Conservation (phyloP, 2,888 invertebrate genomes). For the Amphiduros pacificus region DNA sequence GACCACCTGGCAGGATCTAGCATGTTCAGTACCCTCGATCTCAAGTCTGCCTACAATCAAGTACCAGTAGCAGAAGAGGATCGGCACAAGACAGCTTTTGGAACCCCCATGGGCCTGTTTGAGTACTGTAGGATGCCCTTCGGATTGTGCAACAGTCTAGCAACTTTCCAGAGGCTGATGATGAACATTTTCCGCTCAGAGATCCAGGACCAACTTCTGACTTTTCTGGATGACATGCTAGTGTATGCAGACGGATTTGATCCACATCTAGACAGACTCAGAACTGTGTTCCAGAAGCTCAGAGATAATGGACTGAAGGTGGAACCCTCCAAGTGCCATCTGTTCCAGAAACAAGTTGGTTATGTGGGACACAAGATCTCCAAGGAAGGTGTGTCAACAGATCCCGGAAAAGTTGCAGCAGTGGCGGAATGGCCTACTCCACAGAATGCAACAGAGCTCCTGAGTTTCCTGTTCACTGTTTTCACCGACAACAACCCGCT, state of each 20-base stretch:
- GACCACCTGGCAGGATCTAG: background rate
- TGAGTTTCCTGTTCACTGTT: constrained; percentile 2
- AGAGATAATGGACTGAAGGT: constrained; percentile 16
- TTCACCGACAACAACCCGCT: constrained; percentile 10
- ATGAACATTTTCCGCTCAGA: background rate
- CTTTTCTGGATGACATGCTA: constrained; percentile 11
- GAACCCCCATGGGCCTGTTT: background rate
- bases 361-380: constrained; percentile 6
- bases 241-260: background rate
- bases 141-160: constrained; percentile 1
- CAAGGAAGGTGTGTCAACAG: background rate
- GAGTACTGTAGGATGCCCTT: constrained; percentile 6
- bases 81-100: constrained; percentile 8
- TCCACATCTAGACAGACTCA: background rate
- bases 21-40: background rate
- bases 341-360: constrained; percentile 1
- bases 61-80: constrained; percentile 1
- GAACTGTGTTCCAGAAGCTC: background rate
- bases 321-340: constrained; percentile 24
- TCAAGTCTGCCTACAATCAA: constrained; percentile 1
- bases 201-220: background rate
- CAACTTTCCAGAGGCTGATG: constrained; percentile 1
- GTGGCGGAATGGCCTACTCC: constrained; percentile 27
- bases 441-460: constrained; percentile 1
- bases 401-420: constrained; percentile 4